These are phyloP conservation scores for Drepana falcataria DNA, from an alignment of 2,888 invertebrate species.

Conservation along the genomic window DNA sequence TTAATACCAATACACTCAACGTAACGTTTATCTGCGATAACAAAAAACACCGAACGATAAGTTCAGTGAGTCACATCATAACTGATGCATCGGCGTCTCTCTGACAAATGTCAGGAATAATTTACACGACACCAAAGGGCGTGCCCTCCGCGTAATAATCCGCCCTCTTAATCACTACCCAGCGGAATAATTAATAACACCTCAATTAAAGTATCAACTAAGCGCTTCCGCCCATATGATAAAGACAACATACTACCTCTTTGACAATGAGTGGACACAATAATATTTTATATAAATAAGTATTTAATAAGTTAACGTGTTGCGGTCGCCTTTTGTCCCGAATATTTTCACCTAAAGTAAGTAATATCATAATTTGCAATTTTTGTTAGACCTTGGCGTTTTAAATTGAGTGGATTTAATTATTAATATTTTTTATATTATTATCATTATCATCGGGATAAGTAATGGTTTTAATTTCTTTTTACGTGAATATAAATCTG, in stretches of 20 bases:
- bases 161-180: slow-evolving; percentile 69
- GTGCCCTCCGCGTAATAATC: slow-evolving; percentile 56
- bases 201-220: slow-evolving; percentile 72
- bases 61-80: slow-evolving; percentile 17
- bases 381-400: too few relatives aligned
- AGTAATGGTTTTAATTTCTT: too few relatives aligned
- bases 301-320: too few relatives aligned
- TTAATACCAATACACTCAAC: slow-evolving; percentile 15
- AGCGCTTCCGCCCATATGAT: slow-evolving; percentile 56
- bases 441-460: too few relatives aligned
- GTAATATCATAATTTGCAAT: too few relatives aligned
- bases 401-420: too few relatives aligned
- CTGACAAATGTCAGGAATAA: slow-evolving; percentile 31
- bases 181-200: slow-evolving; percentile 69
- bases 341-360: too few relatives aligned
- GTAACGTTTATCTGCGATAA: slow-evolving; percentile 27
- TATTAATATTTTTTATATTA: too few relatives aligned
- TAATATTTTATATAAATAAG: too few relatives aligned
- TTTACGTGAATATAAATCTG: too few relatives aligned
- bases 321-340: too few relatives aligned
- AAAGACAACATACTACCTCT: slow-evolving; percentile 31
- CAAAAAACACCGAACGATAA: slow-evolving; percentile 48
- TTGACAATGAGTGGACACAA: slow-evolving; percentile 12
- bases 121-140: slow-evolving; percentile 51
- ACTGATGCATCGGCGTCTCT: slow-evolving; percentile 12